Base-by-base conservation (phyloP, 2,113 vertebrate genomes). In the Hydropotes inermis region DNA sequence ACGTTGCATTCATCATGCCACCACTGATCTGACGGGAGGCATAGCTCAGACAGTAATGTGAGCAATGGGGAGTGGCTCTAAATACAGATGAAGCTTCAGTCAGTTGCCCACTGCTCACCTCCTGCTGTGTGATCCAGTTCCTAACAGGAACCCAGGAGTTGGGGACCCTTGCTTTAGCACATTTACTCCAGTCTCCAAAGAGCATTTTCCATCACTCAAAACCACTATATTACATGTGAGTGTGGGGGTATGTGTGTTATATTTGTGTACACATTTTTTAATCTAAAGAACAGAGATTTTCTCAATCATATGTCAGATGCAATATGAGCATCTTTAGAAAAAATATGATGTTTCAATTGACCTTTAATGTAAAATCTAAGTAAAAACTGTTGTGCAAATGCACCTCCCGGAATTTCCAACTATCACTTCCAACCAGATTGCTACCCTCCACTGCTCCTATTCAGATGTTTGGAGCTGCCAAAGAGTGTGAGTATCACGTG, bases 401-500 rank as follows among this genome's bases (percentile, higher is more conserved):
- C 3, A 89, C 3, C 27, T 89, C 39, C 39, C 78, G 45, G 89
- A 87, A 81, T 79, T 54, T 33, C 21, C 6, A 33, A 23, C 9
- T 92, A 7, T 67, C 30, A 25, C 39, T 79, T 94, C 33, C 11
- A 61, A 47, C 6, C 76, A 89, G 50, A 94, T 33, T 86, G 93
- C 11, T 92, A 76, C 86, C 94, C 93, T 94, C 19, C 43, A 28
- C 11, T 79, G 33, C 78, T 96, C 85, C 67, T 79, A 3, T 88
- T 84, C 21, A 90, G 33, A 61, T 54, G 54, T 87, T 83, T 97
- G 81, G 64, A 92, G 30, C 64, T 67, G 82, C 50, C 60, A 30
- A 33, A n/a, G 52, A 60, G 27, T 87, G 39, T 95, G 97, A 95
- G 67, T 94, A 91, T 91, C 94, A 97, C 78, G 94, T 27, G 82